These are phyloP conservation scores for Ceratosolen solmsi DNA, from an alignment of 1,140 invertebrate genomes.

Conservation along the genomic window DNA sequence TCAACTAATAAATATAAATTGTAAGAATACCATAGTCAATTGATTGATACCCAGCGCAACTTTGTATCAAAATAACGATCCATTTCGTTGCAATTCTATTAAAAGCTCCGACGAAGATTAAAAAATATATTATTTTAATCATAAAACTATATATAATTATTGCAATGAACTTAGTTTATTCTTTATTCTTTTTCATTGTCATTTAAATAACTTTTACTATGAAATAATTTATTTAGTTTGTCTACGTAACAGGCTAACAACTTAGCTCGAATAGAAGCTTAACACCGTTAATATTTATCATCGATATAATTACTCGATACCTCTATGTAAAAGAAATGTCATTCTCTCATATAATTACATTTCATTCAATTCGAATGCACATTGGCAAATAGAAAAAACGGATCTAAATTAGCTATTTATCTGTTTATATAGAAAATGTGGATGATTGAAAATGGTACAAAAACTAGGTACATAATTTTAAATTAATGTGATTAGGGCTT, in stretches of 20 bases:
- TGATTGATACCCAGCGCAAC: constrained; percentile 18
- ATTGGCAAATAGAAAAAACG: constrained; percentile 5
- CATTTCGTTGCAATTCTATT: background rate
- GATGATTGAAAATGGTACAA: constrained; percentile 56
- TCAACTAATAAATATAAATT: background rate
- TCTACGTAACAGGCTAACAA: constrained; percentile 23
- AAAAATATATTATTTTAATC: constrained; percentile 18
- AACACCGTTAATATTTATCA: constrained; percentile 28
- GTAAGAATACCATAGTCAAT: constrained; percentile 8
- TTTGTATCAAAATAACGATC: constrained; percentile 4
- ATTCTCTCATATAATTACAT: constrained; percentile 14
- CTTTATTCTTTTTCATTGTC: background rate
- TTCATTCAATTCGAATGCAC: constrained; percentile 22
- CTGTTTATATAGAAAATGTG: constrained; percentile 51
- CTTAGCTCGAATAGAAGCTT: constrained; percentile 35
- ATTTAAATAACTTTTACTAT: background rate
- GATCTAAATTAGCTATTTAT: constrained; percentile 1
- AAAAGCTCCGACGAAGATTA: constrained; percentile 21
- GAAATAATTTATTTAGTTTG: constrained; percentile 1
- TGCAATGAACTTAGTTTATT: background rate
- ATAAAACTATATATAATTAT: constrained; percentile 14
- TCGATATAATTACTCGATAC: too few relatives aligned
- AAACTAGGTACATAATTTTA: constrained; percentile 59
- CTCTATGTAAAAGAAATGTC: too few relatives aligned
- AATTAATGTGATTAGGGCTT: constrained; percentile 22